Percentiles rank a stretch among this genome's conserved stretches.
These are phyloP conservation scores for Scatophagus argus DNA, from an alignment of 2,113 vertebrate genomes.

Conservation along the genomic window DNA sequence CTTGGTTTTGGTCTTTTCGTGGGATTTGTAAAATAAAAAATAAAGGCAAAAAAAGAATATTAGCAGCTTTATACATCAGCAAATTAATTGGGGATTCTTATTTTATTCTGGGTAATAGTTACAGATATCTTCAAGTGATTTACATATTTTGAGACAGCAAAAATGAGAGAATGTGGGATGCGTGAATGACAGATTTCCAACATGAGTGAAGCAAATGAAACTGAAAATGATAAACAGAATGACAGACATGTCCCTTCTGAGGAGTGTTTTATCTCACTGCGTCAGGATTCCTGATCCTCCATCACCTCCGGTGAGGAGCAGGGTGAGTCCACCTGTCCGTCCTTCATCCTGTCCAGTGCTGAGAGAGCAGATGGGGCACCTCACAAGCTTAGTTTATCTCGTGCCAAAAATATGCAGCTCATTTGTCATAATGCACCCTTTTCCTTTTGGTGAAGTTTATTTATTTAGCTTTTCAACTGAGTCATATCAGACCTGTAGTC, in stretches of 20 bases:
- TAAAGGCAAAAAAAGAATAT: too few species aligned
- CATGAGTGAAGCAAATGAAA: not conserved
- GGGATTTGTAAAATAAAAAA: too few species aligned
- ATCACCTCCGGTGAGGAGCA: not conserved
- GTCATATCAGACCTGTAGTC: slow-evolving; percentile 31
- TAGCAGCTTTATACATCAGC: too few species aligned
- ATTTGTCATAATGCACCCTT: slow-evolving; percentile 1
- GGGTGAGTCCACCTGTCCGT: slow-evolving; percentile 38
- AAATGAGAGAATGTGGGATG: not conserved
- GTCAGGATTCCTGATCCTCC: slow-evolving; percentile 5
- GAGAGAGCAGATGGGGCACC: slow-evolving; percentile 44
- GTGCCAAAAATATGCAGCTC: slow-evolving; percentile 36
- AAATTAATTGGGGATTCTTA: too few species aligned
- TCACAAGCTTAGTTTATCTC: slow-evolving; percentile 11
- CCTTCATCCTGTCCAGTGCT: slow-evolving; percentile 6
- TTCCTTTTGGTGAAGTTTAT: not conserved
- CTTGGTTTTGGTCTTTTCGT: too few species aligned
- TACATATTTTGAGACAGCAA: not conserved
- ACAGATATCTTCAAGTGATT: not conserved
- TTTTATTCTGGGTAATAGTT: too few species aligned
- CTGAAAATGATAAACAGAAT: not conserved
- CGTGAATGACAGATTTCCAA: not conserved
- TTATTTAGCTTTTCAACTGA: slow-evolving; percentile 16
- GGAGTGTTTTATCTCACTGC: slow-evolving; percentile 14
- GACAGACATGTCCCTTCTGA: not conserved